These are phyloP conservation scores for Drymonia ruficornis DNA, from an alignment of 2,888 invertebrate genomes.

Conservation along the genomic window DNA sequence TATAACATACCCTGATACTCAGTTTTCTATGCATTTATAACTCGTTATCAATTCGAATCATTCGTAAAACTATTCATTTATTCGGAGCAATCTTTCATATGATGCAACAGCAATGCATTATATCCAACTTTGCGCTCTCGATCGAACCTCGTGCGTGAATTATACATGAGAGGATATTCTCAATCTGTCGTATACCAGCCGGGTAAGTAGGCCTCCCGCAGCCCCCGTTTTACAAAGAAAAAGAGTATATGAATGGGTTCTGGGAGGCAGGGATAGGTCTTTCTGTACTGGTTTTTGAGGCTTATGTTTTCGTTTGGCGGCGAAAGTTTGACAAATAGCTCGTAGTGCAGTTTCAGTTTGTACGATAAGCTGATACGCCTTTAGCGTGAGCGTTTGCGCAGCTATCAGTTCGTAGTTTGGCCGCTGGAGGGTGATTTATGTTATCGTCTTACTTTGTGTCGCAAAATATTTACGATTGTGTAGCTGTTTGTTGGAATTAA, in stretches of 20 bases:
- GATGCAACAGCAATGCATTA: slow-evolving; percentile 66
- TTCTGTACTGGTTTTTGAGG: slow-evolving; percentile 42
- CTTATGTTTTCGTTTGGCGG: slow-evolving; percentile 63
- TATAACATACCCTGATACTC: no score
- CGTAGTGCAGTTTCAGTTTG: slow-evolving; percentile 62
- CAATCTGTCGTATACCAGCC: slow-evolving; percentile 68
- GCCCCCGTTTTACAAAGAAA: slow-evolving; percentile 1
- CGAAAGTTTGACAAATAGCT: slow-evolving; percentile 75
- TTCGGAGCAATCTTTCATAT: slow-evolving; percentile 58
- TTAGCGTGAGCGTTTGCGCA: slow-evolving; percentile 53
- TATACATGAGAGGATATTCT: slow-evolving; percentile 76
- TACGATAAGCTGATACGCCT: slow-evolving; percentile 66
- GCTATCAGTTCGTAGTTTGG: slow-evolving; percentile 56
- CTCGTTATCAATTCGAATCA: neutral
- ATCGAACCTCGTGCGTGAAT: slow-evolving; percentile 71
- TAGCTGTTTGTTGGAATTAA: slow-evolving; percentile 24
- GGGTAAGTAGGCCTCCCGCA: slow-evolving; percentile 45
- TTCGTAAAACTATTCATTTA: slow-evolving; percentile 65
- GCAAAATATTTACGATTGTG: slow-evolving; percentile 46
- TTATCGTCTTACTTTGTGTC: slow-evolving; percentile 42
- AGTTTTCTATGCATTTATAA: neutral
- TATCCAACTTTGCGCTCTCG: slow-evolving; percentile 53
- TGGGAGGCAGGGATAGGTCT: slow-evolving; percentile 27
- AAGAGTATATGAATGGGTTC: neutral
- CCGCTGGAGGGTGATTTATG: slow-evolving; percentile 54